Percentiles rank a stretch among this genome's conserved stretches.
phyloP scores from a whole-genome alignment of 2,797 vertebrate species.

The Ctenochaetus hawaiiensis region DNA sequence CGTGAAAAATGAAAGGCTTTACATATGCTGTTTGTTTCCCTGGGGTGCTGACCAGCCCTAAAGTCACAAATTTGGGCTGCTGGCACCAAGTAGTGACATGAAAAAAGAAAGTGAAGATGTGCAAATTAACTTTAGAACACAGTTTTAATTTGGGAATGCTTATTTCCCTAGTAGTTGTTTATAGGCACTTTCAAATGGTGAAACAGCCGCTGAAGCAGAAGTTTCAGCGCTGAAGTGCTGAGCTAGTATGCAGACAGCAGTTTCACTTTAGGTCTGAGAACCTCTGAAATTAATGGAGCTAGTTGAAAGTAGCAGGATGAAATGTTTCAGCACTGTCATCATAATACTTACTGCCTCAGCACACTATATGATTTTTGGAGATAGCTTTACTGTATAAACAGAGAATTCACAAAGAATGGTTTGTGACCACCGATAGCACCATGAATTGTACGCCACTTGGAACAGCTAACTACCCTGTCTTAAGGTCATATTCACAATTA shows the following conservation, averaged over 20 bases:
- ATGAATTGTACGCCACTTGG: too few relatives aligned
- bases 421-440: too few relatives aligned
- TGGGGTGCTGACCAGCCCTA: constrained; percentile 25
- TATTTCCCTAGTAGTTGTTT: constrained; percentile 24
- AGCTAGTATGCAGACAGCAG: background rate
- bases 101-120: constrained; percentile 52
- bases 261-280: constrained; percentile 11
- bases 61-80: constrained; percentile 45
- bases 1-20: constrained; percentile 50
- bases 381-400: too few relatives aligned
- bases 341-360: background rate
- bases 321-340: constrained; percentile 5
- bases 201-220: constrained; percentile 35
- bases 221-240: constrained; percentile 7
- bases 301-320: background rate
- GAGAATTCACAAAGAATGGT: too few relatives aligned
- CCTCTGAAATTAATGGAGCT: constrained; percentile 5
- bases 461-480: too few relatives aligned
- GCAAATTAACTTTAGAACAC: constrained; percentile 56
- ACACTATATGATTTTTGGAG: too few relatives aligned
- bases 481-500: too few relatives aligned
- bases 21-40: constrained; percentile 45
- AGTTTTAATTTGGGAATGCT: constrained; percentile 37
- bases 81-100: constrained; percentile 27
- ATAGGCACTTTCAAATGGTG: constrained; percentile 40